Evolutionary conservation across 1,140 invertebrate species (phyloP), one percentile per base, ranked within the genome.

Genomic region (Bombyx mandarina): DNA sequence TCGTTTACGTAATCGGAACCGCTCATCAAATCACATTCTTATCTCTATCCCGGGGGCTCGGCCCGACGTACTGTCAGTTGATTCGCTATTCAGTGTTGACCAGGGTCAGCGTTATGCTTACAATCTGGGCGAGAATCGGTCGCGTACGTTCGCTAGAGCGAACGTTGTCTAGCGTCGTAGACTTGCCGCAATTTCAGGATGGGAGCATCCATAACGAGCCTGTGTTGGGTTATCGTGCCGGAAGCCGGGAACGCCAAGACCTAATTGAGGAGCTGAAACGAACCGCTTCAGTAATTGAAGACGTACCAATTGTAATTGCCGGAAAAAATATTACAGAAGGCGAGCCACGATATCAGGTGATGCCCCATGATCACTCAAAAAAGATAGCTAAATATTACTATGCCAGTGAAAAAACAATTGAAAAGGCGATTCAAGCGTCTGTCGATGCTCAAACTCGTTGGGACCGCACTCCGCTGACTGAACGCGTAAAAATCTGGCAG

Each of bases 371-470:
- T 80, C 97, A 99, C 77, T 77, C 91, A 55, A 92, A 92, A 58
- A 96, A 96, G 75, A 85, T 99, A 44, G 97, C 98, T 8, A 95
- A 96, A 78, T 99, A 94, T 77, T 96, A 97, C 76, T 96, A 97
- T 86, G 97, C 98, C 1, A 93, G 94, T 63, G 90, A 92, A 43
- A 94, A 96, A 64, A 88, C 97, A 4, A 87, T 99, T 45, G 88
- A 96, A 63, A 93, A 96, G 79, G 97, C 97, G 8, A 99, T 99
- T 59, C 89, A 94, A 52, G 91, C 91, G 7, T 92, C 94, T 3
- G 89, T 93, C 7, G 91, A 93, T 65, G 92, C 94, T 1, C 94
- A 97, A 77, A 89, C 89, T 50, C 91, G 93, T 73, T 99, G 98
- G 98, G 97, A 99, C 73, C 90, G 89, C 52, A 92, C 92, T 4